Percentiles rank a stretch among this genome's conserved stretches.
These are phyloP conservation scores for Tinamus guttatus DNA, from an alignment of 2,113 vertebrate species.

Conservation along the genomic window DNA sequence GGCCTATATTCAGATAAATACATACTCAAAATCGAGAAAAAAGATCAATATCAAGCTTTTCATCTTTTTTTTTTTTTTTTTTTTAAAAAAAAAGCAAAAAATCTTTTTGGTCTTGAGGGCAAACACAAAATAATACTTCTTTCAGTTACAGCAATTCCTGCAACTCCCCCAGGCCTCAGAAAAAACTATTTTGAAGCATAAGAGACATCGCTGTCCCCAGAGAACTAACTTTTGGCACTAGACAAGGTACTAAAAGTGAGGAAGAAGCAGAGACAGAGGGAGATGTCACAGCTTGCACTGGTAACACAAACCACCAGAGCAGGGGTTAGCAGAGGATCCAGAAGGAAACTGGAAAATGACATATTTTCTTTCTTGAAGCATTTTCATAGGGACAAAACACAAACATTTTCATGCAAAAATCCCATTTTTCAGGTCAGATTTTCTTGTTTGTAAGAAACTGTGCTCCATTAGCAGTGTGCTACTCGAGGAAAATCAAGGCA, in stretches of 20 bases:
- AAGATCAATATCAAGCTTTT: constrained; percentile 16
- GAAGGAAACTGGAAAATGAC: background rate
- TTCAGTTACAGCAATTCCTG: background rate
- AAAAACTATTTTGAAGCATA: background rate
- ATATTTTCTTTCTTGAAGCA: background rate
- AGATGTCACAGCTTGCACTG: background rate
- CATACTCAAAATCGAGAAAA: constrained; percentile 7
- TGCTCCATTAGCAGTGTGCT: background rate
- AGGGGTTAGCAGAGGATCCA: background rate
- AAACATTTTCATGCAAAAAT: background rate
- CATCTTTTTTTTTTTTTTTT: background rate
- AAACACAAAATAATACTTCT: background rate
- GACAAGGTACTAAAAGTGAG: background rate
- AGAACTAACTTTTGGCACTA: background rate
- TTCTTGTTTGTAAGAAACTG: background rate
- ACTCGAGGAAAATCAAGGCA: background rate
- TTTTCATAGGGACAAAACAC: background rate
- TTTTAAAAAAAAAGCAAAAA: constrained; percentile 1
- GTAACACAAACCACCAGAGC: background rate
- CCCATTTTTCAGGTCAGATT: background rate
- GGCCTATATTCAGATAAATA: constrained; percentile 38
- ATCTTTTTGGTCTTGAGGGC: background rate
- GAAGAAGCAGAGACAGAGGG: background rate
- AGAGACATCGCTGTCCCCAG: background rate
- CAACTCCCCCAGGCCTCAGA: background rate